Evolutionary conservation across 1,140 invertebrate species (phyloP), one percentile per base, ranked within the genome.

Genomic region (Drosophila ficusphila): DNA sequence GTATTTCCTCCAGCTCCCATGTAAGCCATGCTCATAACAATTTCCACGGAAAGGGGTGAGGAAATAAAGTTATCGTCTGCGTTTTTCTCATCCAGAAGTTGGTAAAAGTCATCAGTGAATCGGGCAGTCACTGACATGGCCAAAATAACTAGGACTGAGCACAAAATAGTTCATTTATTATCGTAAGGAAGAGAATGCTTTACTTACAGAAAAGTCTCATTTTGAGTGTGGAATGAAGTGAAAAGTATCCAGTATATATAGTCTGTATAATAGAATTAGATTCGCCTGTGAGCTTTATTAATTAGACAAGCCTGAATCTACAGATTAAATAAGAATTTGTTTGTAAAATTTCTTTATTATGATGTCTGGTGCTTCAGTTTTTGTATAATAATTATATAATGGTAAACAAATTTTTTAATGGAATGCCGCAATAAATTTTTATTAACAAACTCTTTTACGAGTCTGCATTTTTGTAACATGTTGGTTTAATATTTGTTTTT

Each of bases 11-110:
- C 70, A 7, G 94, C 92, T 6, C 93, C 95, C 14, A 92, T 57
- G n/a, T 91, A 92, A 19, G 93, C 82, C 90, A 95, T 91, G 1
- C 93, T 92, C 21, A 95, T 74, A 7, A 93, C 91, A 18, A 92
- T 92, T 31, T 93, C 77, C 12, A 94, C 86, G 29, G 94, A 53
- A 11, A 62, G 8, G 3, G 58, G 49, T 0, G 58, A 62, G 3
- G 25, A 46, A 11, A 38, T 8, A 0, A 94, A 48, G 85, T 94
- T 95, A 19, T 91, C 44, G 9, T 78, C 38, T 1, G 85, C 9
- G 39, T n/a, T 7, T 1, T 52, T 9, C 7, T 25, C 25, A 3
- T 12, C 33, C 34, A 52, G 16, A 7, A 5, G 4, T n/a, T 27
- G 11, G 11, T 52, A 52, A 3, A 39, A 9, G 8, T 52, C 34